Conservation (phyloP, 2,797 vertebrate species). For the Argyrosomus regius region DNA sequence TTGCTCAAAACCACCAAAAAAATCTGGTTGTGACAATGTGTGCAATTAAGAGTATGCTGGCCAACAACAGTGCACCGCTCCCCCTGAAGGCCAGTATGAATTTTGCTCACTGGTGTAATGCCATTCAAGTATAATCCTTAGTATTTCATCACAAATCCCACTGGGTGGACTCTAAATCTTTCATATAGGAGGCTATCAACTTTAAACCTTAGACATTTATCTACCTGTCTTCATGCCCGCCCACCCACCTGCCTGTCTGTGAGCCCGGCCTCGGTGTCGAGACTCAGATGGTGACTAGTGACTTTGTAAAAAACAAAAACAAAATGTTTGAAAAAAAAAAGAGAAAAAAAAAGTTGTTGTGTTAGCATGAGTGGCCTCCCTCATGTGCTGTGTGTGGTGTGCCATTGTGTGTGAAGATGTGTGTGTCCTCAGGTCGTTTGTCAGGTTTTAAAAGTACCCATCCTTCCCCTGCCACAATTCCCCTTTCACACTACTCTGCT, state of each 20-base stretch:
- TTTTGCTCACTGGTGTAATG: constrained; percentile 23
- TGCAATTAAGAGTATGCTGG: constrained; percentile 14
- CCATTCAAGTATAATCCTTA: constrained; percentile 28
- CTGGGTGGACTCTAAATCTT: constrained; percentile 33
- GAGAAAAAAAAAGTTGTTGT: constrained; percentile 73
- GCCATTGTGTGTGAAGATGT: constrained; percentile 81
- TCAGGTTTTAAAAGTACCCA: constrained; percentile 80
- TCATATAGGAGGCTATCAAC: constrained; percentile 28
- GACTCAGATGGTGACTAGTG: constrained; percentile 82
- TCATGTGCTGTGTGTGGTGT: constrained; percentile 83
- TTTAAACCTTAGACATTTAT: constrained; percentile 28
- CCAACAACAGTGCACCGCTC: constrained; percentile 25
- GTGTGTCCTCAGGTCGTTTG: constrained; percentile 87
- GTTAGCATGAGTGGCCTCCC: constrained; percentile 84
- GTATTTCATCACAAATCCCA: constrained; percentile 22
- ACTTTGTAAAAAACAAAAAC: constrained; percentile 77
- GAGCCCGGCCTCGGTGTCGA: constrained; percentile 68
- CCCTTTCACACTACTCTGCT: constrained; percentile 59
- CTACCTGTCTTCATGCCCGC: constrained; percentile 30
- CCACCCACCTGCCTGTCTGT: constrained; percentile 62
- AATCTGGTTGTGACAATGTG: constrained; percentile 34
- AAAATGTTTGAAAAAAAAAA: constrained; percentile 57
- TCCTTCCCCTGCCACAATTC: constrained; percentile 17
- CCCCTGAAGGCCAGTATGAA: constrained; percentile 54
- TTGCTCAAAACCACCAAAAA: constrained; percentile 13